These are phyloP conservation scores for Alviniconcha strummeri DNA, from an alignment of 2,888 invertebrate genomes.

Conservation along the genomic window DNA sequence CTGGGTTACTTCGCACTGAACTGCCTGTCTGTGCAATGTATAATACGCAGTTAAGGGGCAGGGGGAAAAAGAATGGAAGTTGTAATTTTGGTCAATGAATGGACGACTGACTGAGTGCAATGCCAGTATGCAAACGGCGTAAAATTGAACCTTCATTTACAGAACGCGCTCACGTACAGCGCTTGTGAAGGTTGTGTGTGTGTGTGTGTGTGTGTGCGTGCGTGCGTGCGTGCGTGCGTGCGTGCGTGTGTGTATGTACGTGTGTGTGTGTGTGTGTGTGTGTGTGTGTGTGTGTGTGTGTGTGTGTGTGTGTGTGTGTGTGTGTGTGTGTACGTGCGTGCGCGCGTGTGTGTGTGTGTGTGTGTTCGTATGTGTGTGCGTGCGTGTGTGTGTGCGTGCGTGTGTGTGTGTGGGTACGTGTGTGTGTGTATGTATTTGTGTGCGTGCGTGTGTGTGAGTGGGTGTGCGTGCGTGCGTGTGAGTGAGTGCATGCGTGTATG, in stretches of 20 bases:
- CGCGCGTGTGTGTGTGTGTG: neutral
- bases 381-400: neutral
- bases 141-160: no score
- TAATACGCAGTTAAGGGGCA: no score
- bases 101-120: no score
- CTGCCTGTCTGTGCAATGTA: no score
- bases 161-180: no score
- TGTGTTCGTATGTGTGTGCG: neutral
- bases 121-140: no score
- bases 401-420: neutral
- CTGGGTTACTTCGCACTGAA: no score
- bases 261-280: neutral
- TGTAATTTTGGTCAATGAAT: no score
- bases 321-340: neutral
- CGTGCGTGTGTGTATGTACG: neutral
- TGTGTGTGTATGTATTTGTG: neutral
- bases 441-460: neutral
- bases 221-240: neutral
- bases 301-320: neutral
- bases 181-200: neutral
- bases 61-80: no score
- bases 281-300: neutral
- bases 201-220: slow-evolving; percentile 4
- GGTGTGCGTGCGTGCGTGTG: slow-evolving; percentile 10
- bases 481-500: neutral